phyloP scores from a whole-genome alignment of 2,797 vertebrate species.

The Adrianichthys oophorus region DNA sequence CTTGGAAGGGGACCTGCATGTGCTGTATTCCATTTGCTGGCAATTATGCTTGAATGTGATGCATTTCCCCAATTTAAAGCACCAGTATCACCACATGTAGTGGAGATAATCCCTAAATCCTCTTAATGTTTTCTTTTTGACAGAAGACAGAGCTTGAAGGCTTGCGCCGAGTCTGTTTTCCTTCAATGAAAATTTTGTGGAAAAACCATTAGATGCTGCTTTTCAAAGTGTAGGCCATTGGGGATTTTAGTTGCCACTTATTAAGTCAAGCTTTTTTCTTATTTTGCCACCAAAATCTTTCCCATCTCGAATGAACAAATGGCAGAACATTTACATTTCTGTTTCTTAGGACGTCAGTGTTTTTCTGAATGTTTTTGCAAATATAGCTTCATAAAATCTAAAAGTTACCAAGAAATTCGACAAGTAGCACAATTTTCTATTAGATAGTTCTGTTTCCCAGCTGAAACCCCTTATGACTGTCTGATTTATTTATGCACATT shows the following conservation, averaged over 20 bases:
- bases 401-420: too few species aligned
- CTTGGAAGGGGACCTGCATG: constrained; percentile 14
- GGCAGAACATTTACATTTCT: background rate
- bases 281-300: constrained; percentile 4
- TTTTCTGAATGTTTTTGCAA: too few species aligned
- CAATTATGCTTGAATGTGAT: constrained; percentile 50
- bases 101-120: constrained; percentile 55
- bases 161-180: constrained; percentile 6
- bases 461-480: too few species aligned
- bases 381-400: too few species aligned
- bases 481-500: too few species aligned
- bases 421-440: background rate
- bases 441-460: too few species aligned
- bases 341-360: background rate
- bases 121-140: constrained; percentile 49
- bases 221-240: background rate
- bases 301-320: background rate
- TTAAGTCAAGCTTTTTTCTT: constrained; percentile 4
- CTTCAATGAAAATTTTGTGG: constrained; percentile 7
- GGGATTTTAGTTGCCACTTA: constrained; percentile 4
- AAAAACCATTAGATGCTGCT: constrained; percentile 17
- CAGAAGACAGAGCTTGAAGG: constrained; percentile 27
- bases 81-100: constrained; percentile 20
- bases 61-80: constrained; percentile 36
- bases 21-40: constrained; percentile 19